Base-by-base conservation (phyloP, 2,888 invertebrate genomes). In the Creontiades dilutus region DNA sequence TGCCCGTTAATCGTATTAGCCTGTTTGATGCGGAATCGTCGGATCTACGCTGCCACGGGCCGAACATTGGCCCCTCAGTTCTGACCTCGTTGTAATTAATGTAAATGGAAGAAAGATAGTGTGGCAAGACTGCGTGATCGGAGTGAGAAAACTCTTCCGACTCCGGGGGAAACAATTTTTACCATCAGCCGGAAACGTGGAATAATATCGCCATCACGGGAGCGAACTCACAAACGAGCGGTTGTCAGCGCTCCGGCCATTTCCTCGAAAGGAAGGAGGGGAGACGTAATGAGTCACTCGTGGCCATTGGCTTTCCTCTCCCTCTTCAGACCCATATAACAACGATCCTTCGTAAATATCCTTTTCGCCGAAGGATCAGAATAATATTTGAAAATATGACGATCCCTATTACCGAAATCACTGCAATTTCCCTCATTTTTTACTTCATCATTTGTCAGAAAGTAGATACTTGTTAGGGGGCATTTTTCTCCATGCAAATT, bases 221-320 rank as follows among this genome's bases (percentile, higher is more conserved):
- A 19, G 61, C 61, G 61, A 61, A 61, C 61, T 61, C 61, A 61
- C 61, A 61, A 61, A 61, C 61, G 61, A n/a, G n/a, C 61, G 61
- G n/a, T 0, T 61, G 19, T 61, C 61, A 19, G 61, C 19, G 61
- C 7, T 3, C 3, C 3, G 61, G 19, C 14, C 16, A 61, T 19
- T 61, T 19, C 19, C 61, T n/a, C 19, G 61, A 61, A n/a, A 19
- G 19, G 9, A n/a, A 4, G 16, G 57, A 57, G 9, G n/a, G 19
- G n/a, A 19, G 0, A 19, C 61, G 9, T 61, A 61, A 61, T 61
- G 61, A 61, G 61, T 19, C 19, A 19, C 61, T 61, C 61, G 61
- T 19, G 61, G 61, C 37, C 37, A 4, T 7, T 37, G 37, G 37
- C n/a, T 37, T 37, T 7, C 37, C 37, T 37, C 37, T 4, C 7